Base-by-base conservation (phyloP, 2,888 invertebrate species). In the Andrena haemorrhoa region DNA sequence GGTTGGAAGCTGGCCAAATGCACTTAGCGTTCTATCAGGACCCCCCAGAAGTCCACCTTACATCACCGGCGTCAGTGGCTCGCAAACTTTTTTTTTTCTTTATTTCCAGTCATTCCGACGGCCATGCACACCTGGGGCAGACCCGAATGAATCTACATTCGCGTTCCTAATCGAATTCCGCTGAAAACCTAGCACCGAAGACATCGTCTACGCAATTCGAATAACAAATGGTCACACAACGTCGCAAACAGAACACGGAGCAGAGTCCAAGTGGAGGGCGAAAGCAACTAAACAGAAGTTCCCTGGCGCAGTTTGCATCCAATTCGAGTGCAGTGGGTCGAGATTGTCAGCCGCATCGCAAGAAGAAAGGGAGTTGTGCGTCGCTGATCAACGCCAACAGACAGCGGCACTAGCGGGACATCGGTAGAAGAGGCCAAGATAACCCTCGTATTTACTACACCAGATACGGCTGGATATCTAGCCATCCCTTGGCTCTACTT, bases 1-100 rank as follows among this genome's bases (percentile, higher is more conserved):
- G 87, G 82, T 84, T 92, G 92, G 92, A 92, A 89, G 78, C 89
- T 88, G 80, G 92, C 92, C 92, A 92, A 92, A 92, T 91, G 91
- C 92, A 92, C 92, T 92, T 91, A 92, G 84, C 89, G 90, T 91
- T 91, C 92, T 90, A 92, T 91, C 92, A 89, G 89, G 10, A 84
- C 79, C 73, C 82, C 82, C 82, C 81, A 60, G 83, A 88, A 88
- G 85, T 81, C 78, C 80, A 73, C 79, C 73, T 83, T 79, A 76
- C 72, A 69, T 75, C 79, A 58, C 58, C 69, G 58, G n/a, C 69
- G 47, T 72, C 73, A 29, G 70, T 72, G 72, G 47, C 65, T 75
- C 70, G 68, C 60, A 51, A 83, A 83, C 63, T 71, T 61, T 73
- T 60, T 66, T 26, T 51, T 64, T n/a, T 35, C 29, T 4, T 3